Percentiles rank a stretch among this genome's conserved stretches.
phyloP scores from a whole-genome alignment of 2,797 vertebrate genomes.

The Perodicticus potto region DNA sequence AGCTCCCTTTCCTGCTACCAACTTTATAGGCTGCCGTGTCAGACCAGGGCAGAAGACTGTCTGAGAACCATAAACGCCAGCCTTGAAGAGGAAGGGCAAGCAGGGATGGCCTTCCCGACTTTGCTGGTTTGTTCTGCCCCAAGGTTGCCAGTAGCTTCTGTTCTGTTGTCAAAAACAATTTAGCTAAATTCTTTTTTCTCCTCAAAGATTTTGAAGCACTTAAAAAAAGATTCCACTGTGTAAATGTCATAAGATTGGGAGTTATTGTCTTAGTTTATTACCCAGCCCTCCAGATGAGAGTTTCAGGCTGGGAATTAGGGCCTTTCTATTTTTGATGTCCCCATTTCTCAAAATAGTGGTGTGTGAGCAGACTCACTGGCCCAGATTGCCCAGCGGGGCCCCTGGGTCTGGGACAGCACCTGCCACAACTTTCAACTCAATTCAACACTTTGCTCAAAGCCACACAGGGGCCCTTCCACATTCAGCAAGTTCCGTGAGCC shows the following conservation, averaged over 20 bases:
- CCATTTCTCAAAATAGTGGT: constrained; percentile 74
- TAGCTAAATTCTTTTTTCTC: neutral
- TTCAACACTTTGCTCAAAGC: rapidly evolving
- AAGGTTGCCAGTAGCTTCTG: neutral
- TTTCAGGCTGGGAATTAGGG: constrained; percentile 46
- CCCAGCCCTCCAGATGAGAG: neutral
- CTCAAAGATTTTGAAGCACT: neutral
- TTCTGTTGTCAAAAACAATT: neutral
- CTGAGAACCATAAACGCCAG: rapidly evolving
- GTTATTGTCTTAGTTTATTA: constrained; percentile 13
- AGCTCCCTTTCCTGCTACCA: neutral
- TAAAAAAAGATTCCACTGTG: neutral
- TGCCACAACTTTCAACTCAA: rapidly evolving
- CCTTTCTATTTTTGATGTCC: constrained; percentile 75
- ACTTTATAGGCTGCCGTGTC: rapidly evolving
- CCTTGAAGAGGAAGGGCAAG: rapidly evolving
- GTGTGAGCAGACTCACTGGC: neutral
- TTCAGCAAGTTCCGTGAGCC: rapidly evolving
- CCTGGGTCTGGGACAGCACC: neutral
- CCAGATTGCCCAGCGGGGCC: constrained; percentile 6
- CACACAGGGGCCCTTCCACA: rapidly evolving
- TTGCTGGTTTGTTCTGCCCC: neutral
- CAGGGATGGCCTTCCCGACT: rapidly evolving
- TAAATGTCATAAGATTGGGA: neutral
- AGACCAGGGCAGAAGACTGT: neutral